These are phyloP conservation scores for Leucophenga varia DNA, from an alignment of 1,140 invertebrate genomes.

Conservation along the genomic window DNA sequence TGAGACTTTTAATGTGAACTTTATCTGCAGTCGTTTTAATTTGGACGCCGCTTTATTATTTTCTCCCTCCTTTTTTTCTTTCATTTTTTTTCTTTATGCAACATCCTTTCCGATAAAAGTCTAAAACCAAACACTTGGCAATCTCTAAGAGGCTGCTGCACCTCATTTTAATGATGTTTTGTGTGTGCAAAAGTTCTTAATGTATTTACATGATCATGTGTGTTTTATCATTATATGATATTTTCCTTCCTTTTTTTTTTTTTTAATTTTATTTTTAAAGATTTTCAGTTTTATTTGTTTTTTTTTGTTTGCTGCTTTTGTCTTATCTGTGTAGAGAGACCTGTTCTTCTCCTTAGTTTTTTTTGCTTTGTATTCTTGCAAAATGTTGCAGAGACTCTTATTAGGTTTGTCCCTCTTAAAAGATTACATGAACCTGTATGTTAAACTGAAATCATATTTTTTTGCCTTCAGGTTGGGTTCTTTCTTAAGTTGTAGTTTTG, in stretches of 20 bases:
- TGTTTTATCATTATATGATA: conserved; percentile 35
- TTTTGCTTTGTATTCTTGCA: conserved; percentile 33
- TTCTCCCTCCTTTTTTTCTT: conserved; percentile 3
- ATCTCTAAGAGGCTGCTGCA: conserved; percentile 40
- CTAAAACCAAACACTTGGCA: conserved; percentile 2
- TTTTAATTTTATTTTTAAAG: not conserved
- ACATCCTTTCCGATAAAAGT: not conserved
- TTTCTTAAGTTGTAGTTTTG: conserved; percentile 31
- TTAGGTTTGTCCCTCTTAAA: conserved; percentile 51
- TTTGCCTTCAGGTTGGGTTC: conserved; percentile 17
- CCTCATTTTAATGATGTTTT: conserved; percentile 45
- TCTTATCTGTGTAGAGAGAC: too few species aligned
- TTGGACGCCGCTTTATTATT: conserved; percentile 11
- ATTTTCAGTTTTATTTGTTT: conserved; percentile 1
- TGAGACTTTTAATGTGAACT: conserved; percentile 57
- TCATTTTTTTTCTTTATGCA: not conserved
- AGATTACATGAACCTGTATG: conserved; percentile 57
- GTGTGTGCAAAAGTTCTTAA: conserved; percentile 25
- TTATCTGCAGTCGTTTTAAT: conserved; percentile 43
- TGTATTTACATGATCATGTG: conserved; percentile 54
- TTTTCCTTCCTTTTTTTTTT: not conserved
- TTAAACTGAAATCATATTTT: conserved; percentile 53
- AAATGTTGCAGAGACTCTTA: conserved; percentile 27
- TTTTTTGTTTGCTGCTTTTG: not conserved
- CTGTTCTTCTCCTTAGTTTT: too few species aligned